Base-by-base conservation (phyloP, 2,797 vertebrate species). In the Sebastes aleutianus region DNA sequence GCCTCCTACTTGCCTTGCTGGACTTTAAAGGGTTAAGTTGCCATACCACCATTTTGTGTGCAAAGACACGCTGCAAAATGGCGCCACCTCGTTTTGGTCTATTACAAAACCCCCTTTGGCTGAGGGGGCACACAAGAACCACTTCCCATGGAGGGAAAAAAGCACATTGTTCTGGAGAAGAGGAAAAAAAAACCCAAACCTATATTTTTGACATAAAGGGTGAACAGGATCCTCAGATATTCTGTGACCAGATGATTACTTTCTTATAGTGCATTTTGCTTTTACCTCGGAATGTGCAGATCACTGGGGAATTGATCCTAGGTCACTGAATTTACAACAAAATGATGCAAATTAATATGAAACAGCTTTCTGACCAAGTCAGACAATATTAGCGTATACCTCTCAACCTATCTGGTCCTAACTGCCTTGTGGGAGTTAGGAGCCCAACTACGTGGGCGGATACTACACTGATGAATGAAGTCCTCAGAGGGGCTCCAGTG, bases 41-140 rank as follows among this genome's bases (percentile, higher is more conserved):
- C 76, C 36, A 72, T 27, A 68, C 91, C 62, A 84, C 92, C 91
- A 93, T 94, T 94, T 95, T 95, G 92, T 90, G 66, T 50, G 69
- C 76, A 76, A 57, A 39, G 74, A 16, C 58, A 27, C 59, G 24
- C n/a, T 56, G 73, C 89, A 93, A 94, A 93, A 95, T 94, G 92
- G 93, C 86, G 80, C 85, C 85, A 77, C 76, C 67, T 50, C 27
- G 53, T 39, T 74, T 31, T 77, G 73, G 71, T 69, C 53, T 8
- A 32, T 47, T 43, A 13, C 18, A 61, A 89, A 79, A 16, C 0
- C 1, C 70, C 32, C 67, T 39, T 47, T 61, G 69, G 47, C 56
- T 68, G 59, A 64, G 31, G 50, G 8, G 54, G 78, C 61, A 72
- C 24, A 75, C 3, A 54, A 57, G 70, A 78, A 76, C 78, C 16